A percentile compares a stretch with the other conserved stretches of the same genome.
Conservation (phyloP, 2,113 vertebrate genomes). For the Andinoacara biseriatus region DNA sequence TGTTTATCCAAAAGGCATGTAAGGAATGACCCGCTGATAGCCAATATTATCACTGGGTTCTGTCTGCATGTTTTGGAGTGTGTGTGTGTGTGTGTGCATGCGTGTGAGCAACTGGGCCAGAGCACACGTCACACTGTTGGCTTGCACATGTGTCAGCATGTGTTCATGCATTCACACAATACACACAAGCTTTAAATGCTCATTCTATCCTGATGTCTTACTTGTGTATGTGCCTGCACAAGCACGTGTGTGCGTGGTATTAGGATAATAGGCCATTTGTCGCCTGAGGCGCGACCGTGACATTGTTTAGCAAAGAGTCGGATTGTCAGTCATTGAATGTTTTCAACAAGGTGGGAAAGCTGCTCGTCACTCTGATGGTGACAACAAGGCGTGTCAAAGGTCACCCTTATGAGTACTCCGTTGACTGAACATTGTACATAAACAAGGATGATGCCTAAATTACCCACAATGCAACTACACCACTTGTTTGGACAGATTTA, state of each 20-base stretch:
- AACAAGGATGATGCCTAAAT: background rate
- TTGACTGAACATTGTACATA: background rate
- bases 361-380: background rate
- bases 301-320: constrained; percentile 72
- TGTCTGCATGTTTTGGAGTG: background rate
- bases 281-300: constrained; percentile 78
- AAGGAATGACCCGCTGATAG: constrained; percentile 54
- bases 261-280: constrained; percentile 76
- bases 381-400: background rate
- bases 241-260: constrained; percentile 17
- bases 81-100: background rate
- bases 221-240: background rate
- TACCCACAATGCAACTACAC: background rate
- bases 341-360: constrained; percentile 5
- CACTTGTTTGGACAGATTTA: background rate
- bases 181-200: constrained; percentile 43
- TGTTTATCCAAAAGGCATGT: constrained; percentile 58
- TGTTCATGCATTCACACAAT: constrained; percentile 31
- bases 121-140: background rate
- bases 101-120: constrained; percentile 39
- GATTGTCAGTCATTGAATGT: constrained; percentile 14
- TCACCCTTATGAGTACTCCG: too few species aligned
- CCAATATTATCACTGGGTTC: constrained; percentile 12
- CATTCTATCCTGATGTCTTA: constrained; percentile 24
- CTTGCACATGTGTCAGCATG: constrained; percentile 43